Evolutionary conservation across 1,140 invertebrate genomes (phyloP), one percentile per base, ranked within the genome.

Genomic region (Diachasma alloeum): DNA sequence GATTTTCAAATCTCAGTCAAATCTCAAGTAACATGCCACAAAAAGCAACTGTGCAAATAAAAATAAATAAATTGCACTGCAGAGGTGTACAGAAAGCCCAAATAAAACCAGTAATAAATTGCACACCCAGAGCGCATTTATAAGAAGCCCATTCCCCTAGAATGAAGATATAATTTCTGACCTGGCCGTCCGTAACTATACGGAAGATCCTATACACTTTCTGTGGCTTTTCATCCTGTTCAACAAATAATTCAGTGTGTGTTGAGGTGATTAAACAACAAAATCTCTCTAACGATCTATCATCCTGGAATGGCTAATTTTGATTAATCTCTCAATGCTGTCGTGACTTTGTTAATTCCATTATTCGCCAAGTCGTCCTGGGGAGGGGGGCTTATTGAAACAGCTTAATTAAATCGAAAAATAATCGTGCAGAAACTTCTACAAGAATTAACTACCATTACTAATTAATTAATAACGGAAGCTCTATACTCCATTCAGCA

Each of bases 121-220:
- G n/a, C 2, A 53, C 11, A 53, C 9, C n/a, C 48, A 53, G 39
- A 42, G 48, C 48, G n/a, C 17, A 53, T 53, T 11, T 46, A 3
- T 53, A 53, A 53, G 17, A 53, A 53, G 48, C 48, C 74, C 42
- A 73, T 81, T 81, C 80, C 77, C 81, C 79, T 83, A 84, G 80
- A 84, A 84, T 84, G 72, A 78, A 81, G 87, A 87, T 84, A 77
- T 81, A 83, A 72, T 72, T 81, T 89, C 91, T 92, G 91, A 93
- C 93, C 92, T 93, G 91, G 81, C 91, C 91, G 82, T 92, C 90
- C 90, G 92, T 91, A 89, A 92, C 91, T 91, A 93, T 90, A 91
- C 91, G 92, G 90, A 93, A 90, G 81, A 93, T 91, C 79, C 91
- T 92, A 88, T 91, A 89, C 83, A 93, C 87, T 90, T 93, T 92